Base-by-base conservation (phyloP, 1,140 invertebrate genomes). In the Hypsibius dujardini region DNA sequence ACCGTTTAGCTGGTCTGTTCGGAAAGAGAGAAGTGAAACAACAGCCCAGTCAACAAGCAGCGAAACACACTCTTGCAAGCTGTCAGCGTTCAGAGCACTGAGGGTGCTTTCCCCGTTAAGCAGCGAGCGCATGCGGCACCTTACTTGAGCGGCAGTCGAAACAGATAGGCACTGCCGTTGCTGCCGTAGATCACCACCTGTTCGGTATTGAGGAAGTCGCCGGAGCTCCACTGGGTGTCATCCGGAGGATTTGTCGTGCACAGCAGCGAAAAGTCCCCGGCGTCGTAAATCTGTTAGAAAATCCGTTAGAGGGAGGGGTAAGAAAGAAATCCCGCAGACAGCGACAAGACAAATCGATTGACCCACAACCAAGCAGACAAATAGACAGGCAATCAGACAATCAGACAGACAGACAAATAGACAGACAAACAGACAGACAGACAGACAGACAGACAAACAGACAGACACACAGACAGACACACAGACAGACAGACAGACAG, bases 121-220 rank as follows among this genome's bases (percentile, higher is more conserved):
- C n/a, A n/a, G n/a, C n/a, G n/a, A n/a, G n/a, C n/a, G n/a, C n/a
- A n/a, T n/a, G n/a, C n/a, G n/a, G n/a, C n/a, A n/a, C n/a, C 87
- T 86, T 86, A 93, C 91, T 96, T 96, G 72, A 90, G 88, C 2
- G 94, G 93, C 75, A 97, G 81, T 80, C 90, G 92, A 79, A 93
- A 97, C 71, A 97, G 82, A 80, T 94, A 96, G 60, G 89, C 90
- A 79, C 90, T 92, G 72, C 93, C 93, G 76, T 90, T 88, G 73
- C 92, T 91, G 69, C 88, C 92, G 90, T 92, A 96, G 0, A 94
- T 85, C 70, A 96, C 85, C 0, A 96, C 89, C 56, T 88, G 83
- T 77, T 95, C 94, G 1, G 89, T 87, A 1, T 89, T 85, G 14
- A 96, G 81, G 77, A 97, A 97, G 78, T 95, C 90, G 1, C 93